Evolutionary conservation across 2,797 vertebrate species (phyloP).

Genomic region (Hippopotamyrus pictus): DNA sequence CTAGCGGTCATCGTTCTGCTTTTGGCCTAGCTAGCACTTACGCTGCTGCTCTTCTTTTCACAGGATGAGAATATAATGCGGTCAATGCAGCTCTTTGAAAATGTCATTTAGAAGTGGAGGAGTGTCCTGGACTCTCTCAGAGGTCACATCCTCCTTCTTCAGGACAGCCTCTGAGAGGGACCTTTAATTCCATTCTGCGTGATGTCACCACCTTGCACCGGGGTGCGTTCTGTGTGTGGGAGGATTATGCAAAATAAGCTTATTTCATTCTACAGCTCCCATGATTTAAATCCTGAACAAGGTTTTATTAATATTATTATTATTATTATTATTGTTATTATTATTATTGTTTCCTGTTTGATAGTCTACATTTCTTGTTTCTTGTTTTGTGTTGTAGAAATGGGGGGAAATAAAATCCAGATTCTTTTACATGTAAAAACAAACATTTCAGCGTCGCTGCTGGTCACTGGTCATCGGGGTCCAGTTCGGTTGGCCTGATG

Average conservation of each 20-base stretch:
- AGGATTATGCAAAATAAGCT: constrained; percentile 64
- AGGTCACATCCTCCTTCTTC: not conserved
- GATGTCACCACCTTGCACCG: constrained; percentile 53
- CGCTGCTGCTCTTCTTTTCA: constrained; percentile 29
- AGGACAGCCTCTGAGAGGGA: not conserved
- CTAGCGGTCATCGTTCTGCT: not conserved
- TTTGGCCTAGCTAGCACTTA: not conserved
- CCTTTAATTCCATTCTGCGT: constrained; percentile 50
- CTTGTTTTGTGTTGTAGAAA: constrained; percentile 8
- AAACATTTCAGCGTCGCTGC: not conserved
- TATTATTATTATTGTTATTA: not conserved
- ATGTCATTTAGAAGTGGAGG: constrained; percentile 81
- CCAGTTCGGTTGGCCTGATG: constrained; percentile 7
- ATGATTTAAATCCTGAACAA: constrained; percentile 15
- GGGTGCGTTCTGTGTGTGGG: not conserved
- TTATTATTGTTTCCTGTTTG: not conserved
- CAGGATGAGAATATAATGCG: constrained; percentile 99
- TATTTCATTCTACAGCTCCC: constrained; percentile 51
- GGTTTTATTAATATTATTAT: not conserved
- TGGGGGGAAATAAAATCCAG: not conserved
- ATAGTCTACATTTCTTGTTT: not conserved
- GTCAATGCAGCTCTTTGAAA: constrained; percentile 99
- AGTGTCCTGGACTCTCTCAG: constrained; percentile 30
- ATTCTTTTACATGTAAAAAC: constrained; percentile 3
- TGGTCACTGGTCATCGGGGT: not conserved